Conservation (phyloP, 2,113 vertebrate genomes). For the Dasyprocta punctata region DNA sequence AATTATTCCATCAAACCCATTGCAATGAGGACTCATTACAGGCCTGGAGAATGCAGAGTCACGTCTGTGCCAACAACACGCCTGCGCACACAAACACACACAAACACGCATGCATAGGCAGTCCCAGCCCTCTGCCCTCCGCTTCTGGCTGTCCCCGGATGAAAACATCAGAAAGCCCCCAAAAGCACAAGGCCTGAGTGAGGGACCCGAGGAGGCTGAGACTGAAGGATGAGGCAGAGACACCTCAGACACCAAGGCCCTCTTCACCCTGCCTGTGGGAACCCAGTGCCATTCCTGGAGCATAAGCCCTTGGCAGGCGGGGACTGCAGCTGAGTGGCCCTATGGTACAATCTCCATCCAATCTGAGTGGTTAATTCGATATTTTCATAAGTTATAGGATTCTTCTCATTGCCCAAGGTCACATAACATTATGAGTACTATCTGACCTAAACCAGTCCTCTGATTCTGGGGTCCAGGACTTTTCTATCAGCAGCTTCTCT, state of each 20-base stretch:
- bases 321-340: background rate
- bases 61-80: constrained; percentile 82
- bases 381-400: background rate
- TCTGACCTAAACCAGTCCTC: background rate
- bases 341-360: background rate
- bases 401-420: background rate
- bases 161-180: constrained; percentile 21
- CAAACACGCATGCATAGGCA: constrained; percentile 66
- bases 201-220: background rate
- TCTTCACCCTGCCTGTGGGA: background rate
- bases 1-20: constrained; percentile 89
- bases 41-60: constrained; percentile 86
- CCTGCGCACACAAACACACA: constrained; percentile 75
- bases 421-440: accelerated
- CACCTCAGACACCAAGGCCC: background rate
- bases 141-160: constrained; percentile 38
- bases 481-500: background rate
- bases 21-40: constrained; percentile 87
- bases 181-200: background rate
- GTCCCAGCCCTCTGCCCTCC: background rate
- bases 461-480: background rate
- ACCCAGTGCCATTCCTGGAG: background rate
- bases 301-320: background rate
- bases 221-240: background rate
- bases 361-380: background rate